Evolutionary conservation across 2,113 vertebrate genomes (phyloP), one percentile per base, ranked within the genome.

Genomic region (Pseudorhombus dupliciocellatus): DNA sequence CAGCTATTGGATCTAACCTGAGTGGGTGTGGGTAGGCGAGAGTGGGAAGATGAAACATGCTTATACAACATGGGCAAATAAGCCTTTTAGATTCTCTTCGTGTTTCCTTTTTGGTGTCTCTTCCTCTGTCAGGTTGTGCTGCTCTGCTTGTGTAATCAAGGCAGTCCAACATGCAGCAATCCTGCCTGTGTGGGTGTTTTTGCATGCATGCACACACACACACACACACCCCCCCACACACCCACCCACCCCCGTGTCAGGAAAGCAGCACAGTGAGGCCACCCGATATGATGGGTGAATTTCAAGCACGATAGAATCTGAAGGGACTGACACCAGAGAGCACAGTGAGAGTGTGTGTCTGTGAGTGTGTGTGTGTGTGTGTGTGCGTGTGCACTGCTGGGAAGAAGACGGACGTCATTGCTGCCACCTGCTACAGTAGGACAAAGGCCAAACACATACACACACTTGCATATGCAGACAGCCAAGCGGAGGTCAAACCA

Each of bases 41-140:
- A 84, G 87, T 89, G 87, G 90, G 89, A 90, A 80, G 80, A 90
- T 89, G 85, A 89, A 90, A 88, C 87, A 75, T 58, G 80, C 88
- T 88, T 87, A 89, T 70, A 89, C 87, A 91, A 86, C 83, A 77
- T 30, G 28, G 73, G 80, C 61, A 86, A 87, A 90, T 85, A 81
- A 83, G 84, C 85, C 83, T 83, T 84, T 83, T 77, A 63, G 77
- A 84, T 72, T 79, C 72, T 80, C 75, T 83, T 82, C 57, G 66
- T 83, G 78, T 88, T 80, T 87, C 80, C 74, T 79, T 84, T 87
- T 86, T 68, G 66, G 80, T 84, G 77, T 83, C 68, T 84, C 60
- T 70, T 83, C 66, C 62, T 79, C 73, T 76, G 81, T 85, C 75
- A 80, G 82, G 66, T 73, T 81, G 78, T 78, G 84, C 84, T 40